Evolutionary conservation across 1,140 invertebrate genomes (phyloP), one percentile per base, ranked within the genome.

Genomic region (Leptestheria dahalacensis): DNA sequence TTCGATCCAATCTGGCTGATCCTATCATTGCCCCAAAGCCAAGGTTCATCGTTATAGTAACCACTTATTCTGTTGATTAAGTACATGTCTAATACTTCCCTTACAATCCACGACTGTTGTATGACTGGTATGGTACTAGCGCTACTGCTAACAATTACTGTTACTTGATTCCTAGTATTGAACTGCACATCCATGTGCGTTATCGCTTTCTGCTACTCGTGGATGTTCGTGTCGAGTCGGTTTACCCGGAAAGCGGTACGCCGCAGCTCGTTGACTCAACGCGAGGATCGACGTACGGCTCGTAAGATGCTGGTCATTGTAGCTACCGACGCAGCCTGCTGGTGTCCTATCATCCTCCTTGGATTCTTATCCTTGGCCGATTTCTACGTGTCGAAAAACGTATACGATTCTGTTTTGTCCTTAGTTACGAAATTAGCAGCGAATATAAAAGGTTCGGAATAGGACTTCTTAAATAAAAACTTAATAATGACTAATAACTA

Each of bases 281-380:
- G 66, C 18, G 68, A 67, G 4, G 76, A 78, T 54, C 68, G 69
- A 10, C 73, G 74, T 2, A 78, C 79, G 77, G 78, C 76, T 1
- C 70, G 70, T 59, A 64, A 77, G 47, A 79, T 79, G 75, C 75
- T 76, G 1, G 61, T 78, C 10, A 75, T 79, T 46, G 78, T 79
- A 1, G 72, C 75, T 52, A 79, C 78, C 0, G 78, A 79, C 62
- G 78, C 78, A 60, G 74, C 72, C 23, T 79, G 77, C 62, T 79
- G 78, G 77, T 69, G 78, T 23, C 77, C 77, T 26, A 79, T 78
- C 59, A 77, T 78, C 57, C 62, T 73, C 4, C 66, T 78, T 6
- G 77, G 77, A 10, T 66, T 76, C 48, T 68, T 71, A 1, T 78
- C 76, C 2, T 66, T 78, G 12, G 70, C 33, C 6, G 33, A 15